These are phyloP conservation scores for Alloscopus bannaensis DNA, from an alignment of 2,888 invertebrate species.

Conservation along the genomic window DNA sequence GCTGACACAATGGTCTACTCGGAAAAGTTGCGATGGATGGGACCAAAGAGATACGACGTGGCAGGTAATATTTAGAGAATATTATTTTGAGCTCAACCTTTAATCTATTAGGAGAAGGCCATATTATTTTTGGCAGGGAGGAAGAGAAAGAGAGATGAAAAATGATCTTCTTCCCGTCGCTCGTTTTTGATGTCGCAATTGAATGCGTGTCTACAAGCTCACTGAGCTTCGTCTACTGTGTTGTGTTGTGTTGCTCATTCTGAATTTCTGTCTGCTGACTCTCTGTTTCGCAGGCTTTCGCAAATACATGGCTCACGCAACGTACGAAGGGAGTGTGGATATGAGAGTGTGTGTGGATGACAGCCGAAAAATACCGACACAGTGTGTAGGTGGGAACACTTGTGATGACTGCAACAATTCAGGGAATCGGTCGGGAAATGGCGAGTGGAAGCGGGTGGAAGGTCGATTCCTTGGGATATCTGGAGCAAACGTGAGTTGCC, in stretches of 20 bases:
- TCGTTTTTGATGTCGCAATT: no score
- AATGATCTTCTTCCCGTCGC: no score
- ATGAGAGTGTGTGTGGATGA: conserved; percentile 69
- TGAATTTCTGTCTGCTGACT: no score
- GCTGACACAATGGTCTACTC: conserved; percentile 89
- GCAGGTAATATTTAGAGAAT: conserved; percentile 82
- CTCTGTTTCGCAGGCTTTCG: conserved; percentile 64
- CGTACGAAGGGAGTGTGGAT: conserved; percentile 72
- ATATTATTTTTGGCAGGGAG: no score
- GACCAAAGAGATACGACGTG: conserved; percentile 88
- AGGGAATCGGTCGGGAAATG: conserved; percentile 51
- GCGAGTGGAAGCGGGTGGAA: conserved; percentile 78
- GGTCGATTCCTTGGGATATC: conserved; percentile 87
- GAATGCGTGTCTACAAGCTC: no score
- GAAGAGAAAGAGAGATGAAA: no score
- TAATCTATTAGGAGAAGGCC: no score
- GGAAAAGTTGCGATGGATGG: conserved; percentile 90
- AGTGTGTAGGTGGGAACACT: conserved; percentile 69
- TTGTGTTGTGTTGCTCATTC: no score
- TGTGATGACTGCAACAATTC: conserved; percentile 68
- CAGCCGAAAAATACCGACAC: conserved; percentile 66
- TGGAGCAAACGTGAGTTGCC: conserved; percentile 86
- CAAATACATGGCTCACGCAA: conserved; percentile 68
- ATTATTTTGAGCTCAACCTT: no score
- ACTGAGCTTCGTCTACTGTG: no score